Evolutionary conservation across 2,113 vertebrate species (phyloP).

Genomic region (Aegotheles bennettii): DNA sequence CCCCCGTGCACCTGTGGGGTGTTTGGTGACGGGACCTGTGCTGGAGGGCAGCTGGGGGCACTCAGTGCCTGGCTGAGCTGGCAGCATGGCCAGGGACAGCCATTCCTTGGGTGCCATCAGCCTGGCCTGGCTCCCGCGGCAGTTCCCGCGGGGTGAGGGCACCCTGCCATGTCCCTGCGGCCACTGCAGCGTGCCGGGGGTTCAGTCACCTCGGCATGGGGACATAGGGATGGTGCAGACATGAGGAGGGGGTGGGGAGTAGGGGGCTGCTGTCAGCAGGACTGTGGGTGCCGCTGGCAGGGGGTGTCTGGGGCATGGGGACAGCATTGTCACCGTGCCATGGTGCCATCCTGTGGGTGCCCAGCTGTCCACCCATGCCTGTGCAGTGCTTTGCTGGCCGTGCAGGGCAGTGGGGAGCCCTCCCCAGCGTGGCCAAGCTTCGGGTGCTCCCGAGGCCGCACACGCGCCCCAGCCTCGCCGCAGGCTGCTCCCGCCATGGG

Average conservation of each 20-base stretch:
- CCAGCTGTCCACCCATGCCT: fast-evolving
- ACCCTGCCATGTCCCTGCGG: fast-evolving
- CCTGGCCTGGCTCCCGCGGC: neutral
- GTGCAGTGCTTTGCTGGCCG: fast-evolving
- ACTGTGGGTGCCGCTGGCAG: fast-evolving
- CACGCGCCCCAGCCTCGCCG: fast-evolving
- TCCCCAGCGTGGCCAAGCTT: fast-evolving
- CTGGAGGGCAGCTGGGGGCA: neutral
- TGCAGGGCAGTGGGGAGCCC: neutral
- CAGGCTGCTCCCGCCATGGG: neutral
- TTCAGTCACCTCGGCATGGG: neutral
- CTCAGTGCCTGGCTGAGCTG: neutral
- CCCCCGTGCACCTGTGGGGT: neutral
- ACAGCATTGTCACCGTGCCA: neutral
- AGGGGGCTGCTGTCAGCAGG: neutral
- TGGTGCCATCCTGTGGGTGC: fast-evolving
- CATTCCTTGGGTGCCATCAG: neutral
- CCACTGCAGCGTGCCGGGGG: fast-evolving
- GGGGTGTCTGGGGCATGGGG: neutral
- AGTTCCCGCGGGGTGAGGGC: neutral
- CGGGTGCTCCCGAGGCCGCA: neutral
- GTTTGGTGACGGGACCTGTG: neutral
- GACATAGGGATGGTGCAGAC: neutral
- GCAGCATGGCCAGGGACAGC: neutral
- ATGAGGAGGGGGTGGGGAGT: neutral